phyloP scores from a whole-genome alignment of 2,888 invertebrate species.

The Lobophora halterata region DNA sequence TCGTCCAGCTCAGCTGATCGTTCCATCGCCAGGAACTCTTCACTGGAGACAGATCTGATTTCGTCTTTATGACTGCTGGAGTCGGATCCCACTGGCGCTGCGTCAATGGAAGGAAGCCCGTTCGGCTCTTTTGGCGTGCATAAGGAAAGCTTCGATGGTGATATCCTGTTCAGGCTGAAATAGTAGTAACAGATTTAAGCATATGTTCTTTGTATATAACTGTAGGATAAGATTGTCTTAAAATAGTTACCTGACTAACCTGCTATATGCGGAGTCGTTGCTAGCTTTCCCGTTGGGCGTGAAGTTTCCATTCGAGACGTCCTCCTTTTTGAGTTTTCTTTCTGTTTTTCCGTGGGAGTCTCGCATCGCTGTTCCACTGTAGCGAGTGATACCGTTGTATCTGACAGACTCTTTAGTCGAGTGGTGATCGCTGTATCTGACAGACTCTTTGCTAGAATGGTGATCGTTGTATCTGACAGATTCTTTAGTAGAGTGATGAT shows the following conservation, averaged over 20 bases:
- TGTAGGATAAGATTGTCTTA: slow-evolving; percentile 2
- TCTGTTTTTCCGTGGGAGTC: slow-evolving; percentile 54
- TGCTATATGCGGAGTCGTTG: slow-evolving; percentile 91
- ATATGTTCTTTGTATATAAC: no score
- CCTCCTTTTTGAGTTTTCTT: slow-evolving; percentile 58
- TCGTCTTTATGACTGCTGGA: slow-evolving; percentile 66
- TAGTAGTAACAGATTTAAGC: not conserved
- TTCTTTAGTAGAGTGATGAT: slow-evolving; percentile 46
- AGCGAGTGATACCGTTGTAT: slow-evolving; percentile 40
- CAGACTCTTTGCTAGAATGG: slow-evolving; percentile 46
- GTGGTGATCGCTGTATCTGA: slow-evolving; percentile 38
- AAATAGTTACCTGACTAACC: slow-evolving; percentile 82
- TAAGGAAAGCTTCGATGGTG: slow-evolving; percentile 70
- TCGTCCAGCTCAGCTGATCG: slow-evolving; percentile 65
- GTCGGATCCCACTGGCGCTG: slow-evolving; percentile 60
- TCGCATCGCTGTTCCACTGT: slow-evolving; percentile 56
- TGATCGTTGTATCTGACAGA: slow-evolving; percentile 37
- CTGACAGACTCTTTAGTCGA: slow-evolving; percentile 46
- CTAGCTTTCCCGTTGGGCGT: slow-evolving; percentile 66
- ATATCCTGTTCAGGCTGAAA: slow-evolving; percentile 69
- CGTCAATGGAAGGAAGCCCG: slow-evolving; percentile 52
- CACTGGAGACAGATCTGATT: slow-evolving; percentile 63
- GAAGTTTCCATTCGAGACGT: slow-evolving; percentile 59
- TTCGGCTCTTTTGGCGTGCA: slow-evolving; percentile 64
- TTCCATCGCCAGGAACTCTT: slow-evolving; percentile 75